Percentiles rank a stretch among this genome's conserved stretches.
phyloP scores from a whole-genome alignment of 2,888 invertebrate species.

The Dicyrtomina minuta region DNA sequence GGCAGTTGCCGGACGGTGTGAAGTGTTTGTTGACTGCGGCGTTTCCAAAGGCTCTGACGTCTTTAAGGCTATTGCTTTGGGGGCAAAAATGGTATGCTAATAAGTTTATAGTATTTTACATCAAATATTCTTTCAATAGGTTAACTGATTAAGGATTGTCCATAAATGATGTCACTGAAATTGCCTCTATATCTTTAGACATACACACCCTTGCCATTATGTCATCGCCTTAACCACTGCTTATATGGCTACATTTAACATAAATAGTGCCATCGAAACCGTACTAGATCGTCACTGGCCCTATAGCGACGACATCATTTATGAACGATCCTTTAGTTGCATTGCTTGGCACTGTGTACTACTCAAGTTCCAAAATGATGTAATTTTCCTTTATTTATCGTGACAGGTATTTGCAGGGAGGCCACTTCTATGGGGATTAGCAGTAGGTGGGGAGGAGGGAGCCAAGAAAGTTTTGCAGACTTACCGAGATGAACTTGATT shows the following conservation, averaged over 20 bases:
- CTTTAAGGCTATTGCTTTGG: constrained; percentile 85
- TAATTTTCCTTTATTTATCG: background rate
- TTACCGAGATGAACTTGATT: constrained; percentile 72
- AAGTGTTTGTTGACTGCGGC: constrained; percentile 86
- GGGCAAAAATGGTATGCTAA: constrained; percentile 74
- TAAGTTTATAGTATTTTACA: no score
- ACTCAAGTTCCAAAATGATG: background rate
- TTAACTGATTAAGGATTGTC: no score
- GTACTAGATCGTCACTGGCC: no score
- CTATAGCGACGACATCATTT: no score
- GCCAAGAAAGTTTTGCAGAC: constrained; percentile 72
- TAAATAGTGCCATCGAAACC: no score
- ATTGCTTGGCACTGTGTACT: background rate
- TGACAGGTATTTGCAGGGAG: constrained; percentile 77
- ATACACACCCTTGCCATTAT: no score
- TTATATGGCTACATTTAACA: no score
- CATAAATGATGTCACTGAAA: background rate
- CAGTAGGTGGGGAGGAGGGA: constrained; percentile 75
- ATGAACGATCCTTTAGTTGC: background rate
- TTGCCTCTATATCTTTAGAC: no score
- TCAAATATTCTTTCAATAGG: constrained; percentile 65
- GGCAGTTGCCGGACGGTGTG: constrained; percentile 68
- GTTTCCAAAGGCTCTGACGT: constrained; percentile 81
- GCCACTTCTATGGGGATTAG: constrained; percentile 81
- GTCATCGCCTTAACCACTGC: no score